These are phyloP conservation scores for Aeoliscus strigatus DNA, from an alignment of 2,797 vertebrate species.

Conservation along the genomic window DNA sequence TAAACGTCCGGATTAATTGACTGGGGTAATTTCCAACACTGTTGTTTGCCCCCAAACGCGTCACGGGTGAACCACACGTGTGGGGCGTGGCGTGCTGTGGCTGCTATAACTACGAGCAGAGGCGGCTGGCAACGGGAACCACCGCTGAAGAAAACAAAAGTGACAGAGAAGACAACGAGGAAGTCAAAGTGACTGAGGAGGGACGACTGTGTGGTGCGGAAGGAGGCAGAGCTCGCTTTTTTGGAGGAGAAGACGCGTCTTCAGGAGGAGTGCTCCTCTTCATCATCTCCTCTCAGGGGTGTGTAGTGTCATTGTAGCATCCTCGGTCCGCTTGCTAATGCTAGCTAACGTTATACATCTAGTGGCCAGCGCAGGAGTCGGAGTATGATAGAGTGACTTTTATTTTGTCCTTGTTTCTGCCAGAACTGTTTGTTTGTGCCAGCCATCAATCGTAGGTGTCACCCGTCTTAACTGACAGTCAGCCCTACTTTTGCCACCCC, in stretches of 20 bases:
- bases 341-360: conserved; percentile 21
- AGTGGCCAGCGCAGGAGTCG: not conserved
- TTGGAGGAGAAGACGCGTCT: not conserved
- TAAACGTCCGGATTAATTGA: not conserved
- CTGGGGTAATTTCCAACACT: not conserved
- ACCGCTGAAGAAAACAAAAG: rapidly evolving
- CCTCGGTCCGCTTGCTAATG: conserved; percentile 21
- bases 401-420: not conserved
- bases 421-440: not conserved
- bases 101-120: conserved; percentile 19
- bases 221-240: not conserved
- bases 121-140: not conserved
- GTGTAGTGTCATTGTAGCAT: conserved; percentile 12
- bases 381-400: not conserved
- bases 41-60: conserved; percentile 6
- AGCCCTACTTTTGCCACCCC: not conserved
- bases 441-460: not conserved
- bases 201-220: not conserved
- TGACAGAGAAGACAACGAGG: not conserved
- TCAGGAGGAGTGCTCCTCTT: not conserved
- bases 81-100: conserved; percentile 45
- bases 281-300: conserved; percentile 7
- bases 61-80: conserved; percentile 40
- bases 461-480: not conserved
- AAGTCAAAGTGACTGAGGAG: not conserved